phyloP scores from a whole-genome alignment of 2,113 vertebrate genomes.

The Poeciliopsis prolifica region DNA sequence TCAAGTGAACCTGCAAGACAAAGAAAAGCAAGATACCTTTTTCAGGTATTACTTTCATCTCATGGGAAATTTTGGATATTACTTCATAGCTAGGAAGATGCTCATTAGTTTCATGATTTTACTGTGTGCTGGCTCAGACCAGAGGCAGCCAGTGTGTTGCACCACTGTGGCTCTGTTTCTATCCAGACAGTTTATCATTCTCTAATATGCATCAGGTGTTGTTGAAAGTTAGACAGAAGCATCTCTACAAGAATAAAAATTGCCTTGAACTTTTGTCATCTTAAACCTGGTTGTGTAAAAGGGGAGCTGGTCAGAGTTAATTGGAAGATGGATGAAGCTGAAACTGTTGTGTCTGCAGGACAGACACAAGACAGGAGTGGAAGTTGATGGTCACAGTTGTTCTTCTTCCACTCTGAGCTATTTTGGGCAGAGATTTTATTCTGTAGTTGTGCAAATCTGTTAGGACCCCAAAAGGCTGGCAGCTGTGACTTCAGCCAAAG shows the following conservation, averaged over 20 bases:
- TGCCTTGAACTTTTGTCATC: neutral
- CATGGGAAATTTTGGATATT: constrained; percentile 1
- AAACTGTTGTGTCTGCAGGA: too few relatives aligned
- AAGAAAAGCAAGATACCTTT: neutral
- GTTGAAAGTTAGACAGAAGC: too few relatives aligned
- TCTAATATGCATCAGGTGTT: too few relatives aligned
- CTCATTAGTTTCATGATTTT: neutral
- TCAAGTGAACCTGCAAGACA: neutral
- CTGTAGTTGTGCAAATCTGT: neutral
- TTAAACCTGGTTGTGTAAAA: too few relatives aligned
- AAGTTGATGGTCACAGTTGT: neutral
- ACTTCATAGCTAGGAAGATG: neutral
- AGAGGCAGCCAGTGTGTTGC: neutral
- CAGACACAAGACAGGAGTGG: neutral
- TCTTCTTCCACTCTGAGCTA: too few relatives aligned
- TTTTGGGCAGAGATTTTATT: neutral
- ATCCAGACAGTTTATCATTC: too few relatives aligned
- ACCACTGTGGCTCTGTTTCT: neutral
- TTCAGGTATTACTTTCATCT: neutral
- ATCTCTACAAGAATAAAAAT: too few relatives aligned
- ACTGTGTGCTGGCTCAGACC: neutral
- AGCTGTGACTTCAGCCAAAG: neutral
- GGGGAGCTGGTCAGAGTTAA: neutral
- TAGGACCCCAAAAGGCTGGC: neutral
- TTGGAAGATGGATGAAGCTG: neutral